Evolutionary conservation across 2,888 invertebrate species (phyloP).

Genomic region (Drosophila parthenogenetica): DNA sequence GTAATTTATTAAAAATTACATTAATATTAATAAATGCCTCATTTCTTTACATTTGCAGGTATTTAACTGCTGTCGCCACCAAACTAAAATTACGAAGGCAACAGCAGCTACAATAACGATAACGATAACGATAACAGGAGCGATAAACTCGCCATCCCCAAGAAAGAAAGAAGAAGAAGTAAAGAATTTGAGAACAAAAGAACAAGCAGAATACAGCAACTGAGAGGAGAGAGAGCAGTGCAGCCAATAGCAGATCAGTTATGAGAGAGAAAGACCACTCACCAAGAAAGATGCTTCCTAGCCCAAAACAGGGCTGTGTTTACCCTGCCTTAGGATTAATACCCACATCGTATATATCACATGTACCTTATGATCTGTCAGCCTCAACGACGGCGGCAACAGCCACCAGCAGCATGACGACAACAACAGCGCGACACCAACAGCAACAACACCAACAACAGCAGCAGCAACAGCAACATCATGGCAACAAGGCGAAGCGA

Average conservation of each 20-base stretch:
- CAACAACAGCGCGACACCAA: slow-evolving; percentile 54
- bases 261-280: slow-evolving; percentile 97
- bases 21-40: too few species aligned
- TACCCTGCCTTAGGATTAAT: slow-evolving; percentile 88
- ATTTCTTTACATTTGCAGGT: slow-evolving; percentile 41
- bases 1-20: too few species aligned
- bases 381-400: slow-evolving; percentile 82
- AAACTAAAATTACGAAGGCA: slow-evolving; percentile 38
- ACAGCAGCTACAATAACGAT: slow-evolving; percentile 17
- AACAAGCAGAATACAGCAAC: slow-evolving; percentile 11
- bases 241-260: slow-evolving; percentile 86
- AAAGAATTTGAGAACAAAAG: slow-evolving; percentile 1
- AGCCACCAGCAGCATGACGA: slow-evolving; percentile 85
- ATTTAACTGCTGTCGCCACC: slow-evolving; percentile 30
- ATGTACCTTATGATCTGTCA: slow-evolving; percentile 90
- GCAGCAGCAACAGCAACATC: slow-evolving; percentile 46
- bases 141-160: neutral
- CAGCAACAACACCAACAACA: slow-evolving; percentile 33
- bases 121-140: slow-evolving; percentile 4
- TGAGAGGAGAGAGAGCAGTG: slow-evolving; percentile 22
- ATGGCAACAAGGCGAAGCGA: slow-evolving; percentile 66
- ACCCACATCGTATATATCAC: slow-evolving; percentile 86
- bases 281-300: slow-evolving; percentile 93
- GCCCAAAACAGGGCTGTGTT: slow-evolving; percentile 91
- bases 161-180: neutral